Conservation (phyloP, 1,140 invertebrate genomes). For the Nebria ingens region DNA sequence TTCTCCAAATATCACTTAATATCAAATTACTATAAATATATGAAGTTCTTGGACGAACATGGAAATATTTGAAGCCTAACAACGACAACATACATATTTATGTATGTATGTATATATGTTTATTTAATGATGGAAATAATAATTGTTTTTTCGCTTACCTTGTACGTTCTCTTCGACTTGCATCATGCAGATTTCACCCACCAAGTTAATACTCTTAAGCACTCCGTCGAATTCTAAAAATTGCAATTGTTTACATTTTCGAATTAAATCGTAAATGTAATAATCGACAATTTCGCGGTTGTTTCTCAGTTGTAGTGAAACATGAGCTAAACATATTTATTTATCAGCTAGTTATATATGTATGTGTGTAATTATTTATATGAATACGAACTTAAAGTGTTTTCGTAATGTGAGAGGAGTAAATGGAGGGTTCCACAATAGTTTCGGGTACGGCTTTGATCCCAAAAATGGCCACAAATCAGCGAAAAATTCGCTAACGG, state of each 20-base stretch:
- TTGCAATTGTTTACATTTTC: not conserved
- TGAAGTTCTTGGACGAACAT: not conserved
- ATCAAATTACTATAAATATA: not conserved
- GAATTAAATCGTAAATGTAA: not conserved
- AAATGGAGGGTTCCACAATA: not conserved
- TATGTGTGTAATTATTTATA: not conserved
- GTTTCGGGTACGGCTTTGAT: not conserved
- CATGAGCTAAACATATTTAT: not conserved
- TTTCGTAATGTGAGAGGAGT: not conserved
- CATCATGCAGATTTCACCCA: not conserved
- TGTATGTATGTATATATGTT: not conserved
- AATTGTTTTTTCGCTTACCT: not conserved
- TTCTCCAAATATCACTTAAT: not conserved
- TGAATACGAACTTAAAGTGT: not conserved
- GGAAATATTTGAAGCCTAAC: not conserved
- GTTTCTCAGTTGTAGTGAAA: not conserved
- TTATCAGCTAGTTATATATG: not conserved
- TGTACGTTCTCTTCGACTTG: no score
- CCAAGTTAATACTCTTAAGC: not conserved
- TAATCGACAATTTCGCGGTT: not conserved
- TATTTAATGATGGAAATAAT: not conserved
- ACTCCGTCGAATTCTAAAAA: constrained; percentile 1
- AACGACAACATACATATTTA: not conserved
- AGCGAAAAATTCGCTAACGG: not conserved
- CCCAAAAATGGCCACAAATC: not conserved